Evolutionary conservation across 2,888 invertebrate genomes (phyloP).

Genomic region (Aethes cnicana): DNA sequence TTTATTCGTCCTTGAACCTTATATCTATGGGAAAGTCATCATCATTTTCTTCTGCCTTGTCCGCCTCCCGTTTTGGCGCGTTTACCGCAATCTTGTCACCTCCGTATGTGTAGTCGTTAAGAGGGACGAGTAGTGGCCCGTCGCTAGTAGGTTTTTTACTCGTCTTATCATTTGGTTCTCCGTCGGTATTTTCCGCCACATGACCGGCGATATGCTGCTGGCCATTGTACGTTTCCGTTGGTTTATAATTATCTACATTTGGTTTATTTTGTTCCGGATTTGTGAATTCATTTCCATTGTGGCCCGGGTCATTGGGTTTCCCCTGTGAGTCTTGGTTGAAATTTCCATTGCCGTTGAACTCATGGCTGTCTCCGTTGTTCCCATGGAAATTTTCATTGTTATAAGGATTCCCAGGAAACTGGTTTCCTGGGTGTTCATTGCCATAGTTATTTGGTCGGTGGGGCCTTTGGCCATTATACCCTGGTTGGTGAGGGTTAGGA

Average conservation of each 20-base stretch:
- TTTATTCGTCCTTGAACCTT: constrained; percentile 53
- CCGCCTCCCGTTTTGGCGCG: constrained; percentile 63
- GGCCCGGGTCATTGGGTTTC: constrained; percentile 21
- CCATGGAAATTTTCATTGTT: constrained; percentile 25
- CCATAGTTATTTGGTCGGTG: constrained; percentile 27
- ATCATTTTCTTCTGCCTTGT: constrained; percentile 45
- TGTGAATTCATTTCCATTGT: constrained; percentile 10
- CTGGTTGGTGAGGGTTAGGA: constrained; percentile 24
- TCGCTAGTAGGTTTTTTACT: constrained; percentile 53
- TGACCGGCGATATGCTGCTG: constrained; percentile 23
- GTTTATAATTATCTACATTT: constrained; percentile 17
- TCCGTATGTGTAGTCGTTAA: constrained; percentile 55
- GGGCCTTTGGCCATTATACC: constrained; percentile 18
- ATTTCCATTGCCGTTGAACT: constrained; percentile 27
- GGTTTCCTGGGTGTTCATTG: constrained; percentile 20
- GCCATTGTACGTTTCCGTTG: constrained; percentile 28
- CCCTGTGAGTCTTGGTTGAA: constrained; percentile 31
- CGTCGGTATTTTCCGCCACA: constrained; percentile 9
- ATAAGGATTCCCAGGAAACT: not conserved
- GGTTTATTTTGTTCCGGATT: constrained; percentile 14
- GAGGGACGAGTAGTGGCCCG: constrained; percentile 58
- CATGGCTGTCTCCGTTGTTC: constrained; percentile 30
- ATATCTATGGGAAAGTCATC: constrained; percentile 62
- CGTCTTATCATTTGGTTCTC: constrained; percentile 36
- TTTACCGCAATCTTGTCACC: constrained; percentile 55